Evolutionary conservation across 2,113 vertebrate genomes (phyloP).

Genomic region (Prochilodus magdalenae): DNA sequence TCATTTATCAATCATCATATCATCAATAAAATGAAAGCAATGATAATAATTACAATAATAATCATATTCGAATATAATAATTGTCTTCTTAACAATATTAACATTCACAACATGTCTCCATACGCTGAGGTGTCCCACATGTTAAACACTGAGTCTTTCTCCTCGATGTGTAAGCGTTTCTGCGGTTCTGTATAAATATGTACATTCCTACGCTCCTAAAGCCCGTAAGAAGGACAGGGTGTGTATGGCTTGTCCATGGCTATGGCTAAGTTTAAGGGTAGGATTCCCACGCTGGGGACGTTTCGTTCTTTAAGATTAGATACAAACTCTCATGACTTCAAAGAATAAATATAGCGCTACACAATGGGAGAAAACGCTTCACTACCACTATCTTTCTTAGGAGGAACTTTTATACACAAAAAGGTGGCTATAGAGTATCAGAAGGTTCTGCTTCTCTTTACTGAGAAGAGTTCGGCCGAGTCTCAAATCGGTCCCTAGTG

Average conservation of each 20-base stretch:
- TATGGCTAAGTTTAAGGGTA: constrained; percentile 58
- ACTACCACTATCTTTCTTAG: constrained; percentile 47
- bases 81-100: constrained; percentile 56
- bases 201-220: constrained; percentile 56
- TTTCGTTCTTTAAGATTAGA: constrained; percentile 42
- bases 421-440: constrained; percentile 21
- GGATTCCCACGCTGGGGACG: constrained; percentile 22
- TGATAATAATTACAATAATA: constrained; percentile 59
- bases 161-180: constrained; percentile 22
- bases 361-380: constrained; percentile 45
- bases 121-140: constrained; percentile 49
- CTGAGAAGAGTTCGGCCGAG: background rate
- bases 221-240: constrained; percentile 43
- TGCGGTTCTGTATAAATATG: constrained; percentile 49
- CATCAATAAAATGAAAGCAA: constrained; percentile 53
- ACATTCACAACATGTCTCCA: constrained; percentile 60
- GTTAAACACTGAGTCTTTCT: constrained; percentile 40
- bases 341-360: constrained; percentile 48
- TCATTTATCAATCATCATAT: constrained; percentile 52
- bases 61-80: constrained; percentile 58
- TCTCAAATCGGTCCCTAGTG: background rate
- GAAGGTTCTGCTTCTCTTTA: constrained; percentile 10
- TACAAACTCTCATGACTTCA: constrained; percentile 42
- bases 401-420: constrained; percentile 45
- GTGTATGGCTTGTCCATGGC: constrained; percentile 60